phyloP scores from a whole-genome alignment of 2,797 vertebrate species.

The Valencia hispanica region DNA sequence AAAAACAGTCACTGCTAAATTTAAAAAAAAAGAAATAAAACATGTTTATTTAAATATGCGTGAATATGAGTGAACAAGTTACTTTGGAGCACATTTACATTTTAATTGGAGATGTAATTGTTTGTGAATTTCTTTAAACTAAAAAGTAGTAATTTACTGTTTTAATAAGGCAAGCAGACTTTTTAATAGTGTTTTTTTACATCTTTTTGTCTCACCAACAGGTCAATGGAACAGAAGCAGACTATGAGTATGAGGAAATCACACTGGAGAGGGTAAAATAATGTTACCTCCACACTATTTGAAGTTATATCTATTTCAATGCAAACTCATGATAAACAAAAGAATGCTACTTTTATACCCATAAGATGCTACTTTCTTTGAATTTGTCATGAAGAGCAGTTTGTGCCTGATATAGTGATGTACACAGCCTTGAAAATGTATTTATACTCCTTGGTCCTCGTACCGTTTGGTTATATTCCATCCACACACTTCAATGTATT shows the following conservation, averaged over 20 bases:
- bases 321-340: not conserved
- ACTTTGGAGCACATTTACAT: not conserved
- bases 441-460: not conserved
- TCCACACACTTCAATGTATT: not conserved
- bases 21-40: not conserved
- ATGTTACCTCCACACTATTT: not conserved
- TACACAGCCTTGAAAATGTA: not conserved
- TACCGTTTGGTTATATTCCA: not conserved
- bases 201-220: slow-evolving; percentile 57
- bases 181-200: not conserved
- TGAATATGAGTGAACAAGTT: not conserved
- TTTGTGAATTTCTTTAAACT: not conserved
- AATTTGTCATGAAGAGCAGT: not conserved
- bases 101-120: not conserved
- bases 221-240: slow-evolving; percentile 97
- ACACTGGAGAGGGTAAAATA: slow-evolving; percentile 94
- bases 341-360: not conserved
- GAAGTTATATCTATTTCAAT: not conserved
- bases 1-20: not conserved
- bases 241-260: slow-evolving; percentile 99
- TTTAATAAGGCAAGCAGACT: not conserved
- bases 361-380: not conserved
- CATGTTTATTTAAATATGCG: not conserved
- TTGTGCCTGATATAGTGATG: not conserved
- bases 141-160: not conserved